These are phyloP conservation scores for Nymphicus hollandicus DNA, from an alignment of 2,113 vertebrate species.

Conservation along the genomic window DNA sequence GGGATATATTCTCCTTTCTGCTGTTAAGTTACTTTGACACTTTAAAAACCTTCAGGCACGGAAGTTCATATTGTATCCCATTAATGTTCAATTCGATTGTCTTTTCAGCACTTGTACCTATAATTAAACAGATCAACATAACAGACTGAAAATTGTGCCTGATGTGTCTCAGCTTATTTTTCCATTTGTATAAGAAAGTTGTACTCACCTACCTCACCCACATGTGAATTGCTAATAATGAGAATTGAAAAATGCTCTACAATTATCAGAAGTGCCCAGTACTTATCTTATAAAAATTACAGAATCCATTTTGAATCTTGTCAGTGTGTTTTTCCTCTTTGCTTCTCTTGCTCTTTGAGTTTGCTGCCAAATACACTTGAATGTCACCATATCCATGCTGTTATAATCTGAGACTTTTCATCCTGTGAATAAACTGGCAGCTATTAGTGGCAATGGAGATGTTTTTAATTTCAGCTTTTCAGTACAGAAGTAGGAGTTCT, in stretches of 20 bases:
- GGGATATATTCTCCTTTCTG: background rate
- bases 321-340: background rate
- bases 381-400: constrained; percentile 37
- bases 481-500: background rate
- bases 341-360: background rate
- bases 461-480: constrained; percentile 32
- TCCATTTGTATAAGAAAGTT: background rate
- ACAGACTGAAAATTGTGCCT: background rate
- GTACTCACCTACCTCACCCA: background rate
- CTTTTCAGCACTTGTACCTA: background rate
- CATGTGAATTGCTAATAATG: background rate
- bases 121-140: background rate
- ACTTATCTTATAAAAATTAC: background rate
- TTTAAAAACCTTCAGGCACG: background rate
- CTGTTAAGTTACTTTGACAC: background rate
- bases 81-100: background rate
- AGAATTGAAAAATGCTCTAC: background rate
- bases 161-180: background rate
- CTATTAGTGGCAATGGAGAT: background rate
- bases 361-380: constrained; percentile 42
- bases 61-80: background rate
- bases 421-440: constrained; percentile 19
- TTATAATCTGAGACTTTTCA: background rate
- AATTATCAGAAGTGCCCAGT: background rate
- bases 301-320: background rate